Evolutionary conservation across 2,113 vertebrate genomes (phyloP).

Genomic region (Peromyscus leucopus): DNA sequence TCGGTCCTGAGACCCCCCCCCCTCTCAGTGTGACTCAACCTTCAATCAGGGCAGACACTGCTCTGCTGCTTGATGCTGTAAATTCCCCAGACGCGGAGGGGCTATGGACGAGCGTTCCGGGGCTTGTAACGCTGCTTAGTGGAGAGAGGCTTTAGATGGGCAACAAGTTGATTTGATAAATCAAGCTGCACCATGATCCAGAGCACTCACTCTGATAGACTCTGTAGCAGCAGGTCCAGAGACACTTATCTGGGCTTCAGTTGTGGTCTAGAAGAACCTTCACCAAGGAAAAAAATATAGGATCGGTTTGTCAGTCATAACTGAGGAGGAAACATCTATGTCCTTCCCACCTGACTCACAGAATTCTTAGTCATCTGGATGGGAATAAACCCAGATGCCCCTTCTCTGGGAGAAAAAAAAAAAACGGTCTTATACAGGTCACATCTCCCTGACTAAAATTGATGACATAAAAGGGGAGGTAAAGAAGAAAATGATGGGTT

Average conservation of each 20-base stretch:
- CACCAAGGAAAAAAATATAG: background rate
- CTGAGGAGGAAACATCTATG: background rate
- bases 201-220: background rate
- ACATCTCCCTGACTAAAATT: background rate
- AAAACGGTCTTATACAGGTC: background rate
- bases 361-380: background rate
- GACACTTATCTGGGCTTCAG: background rate
- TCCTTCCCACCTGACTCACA: background rate
- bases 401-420: background rate
- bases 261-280: background rate
- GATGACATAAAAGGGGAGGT: background rate
- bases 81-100: background rate
- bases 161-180: constrained; percentile 16
- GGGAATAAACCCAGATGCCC: background rate
- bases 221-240: background rate
- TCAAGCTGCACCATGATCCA: background rate
- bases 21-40: background rate
- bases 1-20: background rate
- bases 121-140: background rate
- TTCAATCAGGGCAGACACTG: background rate
- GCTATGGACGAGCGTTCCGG: background rate
- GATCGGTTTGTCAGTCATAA: background rate
- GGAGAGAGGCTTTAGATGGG: constrained; percentile 9
- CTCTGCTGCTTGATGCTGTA: background rate
- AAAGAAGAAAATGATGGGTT: background rate